Base-by-base conservation (phyloP, 1,140 invertebrate species). In the Drosophila biarmipes region DNA sequence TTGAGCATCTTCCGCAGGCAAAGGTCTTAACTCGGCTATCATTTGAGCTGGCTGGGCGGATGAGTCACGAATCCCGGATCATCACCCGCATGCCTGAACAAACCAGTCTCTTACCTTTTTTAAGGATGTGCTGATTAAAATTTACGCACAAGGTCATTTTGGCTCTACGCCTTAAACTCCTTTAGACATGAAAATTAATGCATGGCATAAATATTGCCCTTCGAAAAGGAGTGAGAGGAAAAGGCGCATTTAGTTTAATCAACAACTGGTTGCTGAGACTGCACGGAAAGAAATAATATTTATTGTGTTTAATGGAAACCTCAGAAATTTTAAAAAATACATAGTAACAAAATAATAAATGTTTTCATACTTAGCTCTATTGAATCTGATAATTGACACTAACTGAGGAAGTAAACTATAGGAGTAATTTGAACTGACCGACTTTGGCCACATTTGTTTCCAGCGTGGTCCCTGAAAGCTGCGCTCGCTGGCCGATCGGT, bases 61-160 rank as follows among this genome's bases (percentile, higher is more conserved):
- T 71, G 67, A 71, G 67, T 71, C 67, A 71, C 42, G 31, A 38
- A 42, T 37, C 35, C 43, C 58, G 42, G 19, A 35, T 62, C n/a
- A 46, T 29, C 24, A 52, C 15, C 19, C 34, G 37, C 14, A n/a
- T 34, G 40, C 48, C 31, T 34, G 29, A 31, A 46, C 14, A 48
- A 34, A 43, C 59, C 75, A 59, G 45, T 58, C 17, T 34, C 45
- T 40, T 55, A 40, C 42, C 61, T 43, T 42, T 61, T 57, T 54
- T 57, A 72, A 84, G 80, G 76, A 74, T 69, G 61, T 48, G 56
- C 59, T 87, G 81, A 86, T 87, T 86, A 81, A 81, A 81, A 85
- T 86, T 81, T 86, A 87, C 73, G 69, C 78, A 78, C 82, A 86
- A 87, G 82, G 81, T 86, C 82, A 78, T 80, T 86, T 38, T 46